phyloP scores from a whole-genome alignment of 2,888 invertebrate species.

The Athalia rosae region DNA sequence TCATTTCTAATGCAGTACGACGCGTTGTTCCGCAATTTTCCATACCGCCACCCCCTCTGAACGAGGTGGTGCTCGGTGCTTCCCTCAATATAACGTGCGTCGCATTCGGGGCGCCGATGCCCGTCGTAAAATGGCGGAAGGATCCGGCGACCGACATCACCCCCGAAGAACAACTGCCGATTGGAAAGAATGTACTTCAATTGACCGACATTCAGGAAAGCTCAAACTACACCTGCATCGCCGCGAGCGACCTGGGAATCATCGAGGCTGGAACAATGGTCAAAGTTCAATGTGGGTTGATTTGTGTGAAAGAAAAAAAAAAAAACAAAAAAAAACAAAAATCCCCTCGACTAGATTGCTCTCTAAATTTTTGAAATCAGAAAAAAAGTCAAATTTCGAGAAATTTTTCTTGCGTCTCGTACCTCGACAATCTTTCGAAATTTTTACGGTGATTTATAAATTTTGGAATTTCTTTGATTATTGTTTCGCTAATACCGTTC shows the following conservation, averaged over 20 bases:
- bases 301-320: neutral
- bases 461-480: slow-evolving; percentile 69
- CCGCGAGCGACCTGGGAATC: slow-evolving; percentile 94
- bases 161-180: slow-evolving; percentile 89
- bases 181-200: slow-evolving; percentile 90
- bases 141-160: slow-evolving; percentile 88
- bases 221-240: slow-evolving; percentile 97
- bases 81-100: slow-evolving; percentile 96
- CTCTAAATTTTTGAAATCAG: neutral
- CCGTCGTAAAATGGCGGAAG: slow-evolving; percentile 95
- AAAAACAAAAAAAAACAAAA: neutral
- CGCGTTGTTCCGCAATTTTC: slow-evolving; percentile 97
- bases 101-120: slow-evolving; percentile 99
- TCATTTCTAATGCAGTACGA: slow-evolving; percentile 83
- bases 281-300: slow-evolving; percentile 93
- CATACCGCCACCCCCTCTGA: slow-evolving; percentile 88
- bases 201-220: slow-evolving; percentile 92
- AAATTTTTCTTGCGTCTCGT: too few relatives aligned
- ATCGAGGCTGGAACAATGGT: slow-evolving; percentile 92
- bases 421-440: too few relatives aligned
- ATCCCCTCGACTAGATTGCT: too few relatives aligned
- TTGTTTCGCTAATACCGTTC: slow-evolving; percentile 72
- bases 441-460: too few relatives aligned
- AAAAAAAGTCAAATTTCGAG: neutral
- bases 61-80: slow-evolving; percentile 94